Evolutionary conservation across 2,797 vertebrate species (phyloP), one percentile per base, ranked within the genome.

Genomic region (Lagocephalus sceleratus): DNA sequence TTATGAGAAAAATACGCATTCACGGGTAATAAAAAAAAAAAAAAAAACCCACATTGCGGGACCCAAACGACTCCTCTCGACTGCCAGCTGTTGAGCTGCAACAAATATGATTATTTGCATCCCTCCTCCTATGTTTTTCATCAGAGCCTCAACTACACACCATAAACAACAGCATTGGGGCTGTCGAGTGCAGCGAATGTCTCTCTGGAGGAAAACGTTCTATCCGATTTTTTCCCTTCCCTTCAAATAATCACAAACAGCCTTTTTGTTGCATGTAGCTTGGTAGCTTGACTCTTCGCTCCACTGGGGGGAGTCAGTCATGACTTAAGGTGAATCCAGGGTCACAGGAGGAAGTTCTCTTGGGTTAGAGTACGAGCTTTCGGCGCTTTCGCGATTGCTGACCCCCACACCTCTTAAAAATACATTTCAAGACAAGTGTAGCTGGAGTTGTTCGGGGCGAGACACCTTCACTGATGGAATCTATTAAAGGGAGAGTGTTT

Each of bases 61-160:
- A 71, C 64, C 73, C 53, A 56, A 73, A 66, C 38, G 10, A 6
- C 17, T 52, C 75, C 78, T 73, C 65, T 78, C 71, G 39, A 21
- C 66, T 26, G 63, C 71, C 71, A 77, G 68, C 64, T 82, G 75
- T 66, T 75, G 51, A 68, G 55, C 72, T 58, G 57, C 66, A 48
- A 48, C 16, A 48, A 35, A 42, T 54, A 42, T 74, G 64, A 84
- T 80, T 58, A 71, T 21, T 35, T 35, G 32, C 49, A 52, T 58
- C 47, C 41, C 42, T 54, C 57, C 25, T 43, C 45, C 68, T 54
- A 25, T 68, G 46, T 68, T 71, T 66, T 75, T 82, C 75, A 82
- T 75, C 77, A 80, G 51, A 63, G 68, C 29, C 51, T 16, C 66
- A 73, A 75, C 38, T 32, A 58, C 35, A 60, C 53, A 64, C 62